Evolutionary conservation across 2,888 invertebrate genomes (phyloP).

Genomic region (Quadriops clusia): DNA sequence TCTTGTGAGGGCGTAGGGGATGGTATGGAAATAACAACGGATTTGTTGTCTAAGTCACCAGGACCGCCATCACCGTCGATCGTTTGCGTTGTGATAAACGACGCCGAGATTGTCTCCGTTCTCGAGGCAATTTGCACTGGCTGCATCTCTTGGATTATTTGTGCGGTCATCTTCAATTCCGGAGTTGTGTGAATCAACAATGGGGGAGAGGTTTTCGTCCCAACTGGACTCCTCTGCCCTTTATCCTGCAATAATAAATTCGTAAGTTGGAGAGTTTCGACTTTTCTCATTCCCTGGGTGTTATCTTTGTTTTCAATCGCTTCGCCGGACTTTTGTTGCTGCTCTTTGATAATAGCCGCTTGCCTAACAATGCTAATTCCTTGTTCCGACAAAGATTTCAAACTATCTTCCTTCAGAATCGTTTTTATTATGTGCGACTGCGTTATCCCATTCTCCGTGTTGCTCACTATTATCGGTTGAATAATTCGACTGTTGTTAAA

Average conservation of each 20-base stretch:
- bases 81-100: constrained; percentile 45
- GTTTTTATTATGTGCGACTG: too few species aligned
- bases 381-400: too few species aligned
- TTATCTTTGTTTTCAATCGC: too few species aligned
- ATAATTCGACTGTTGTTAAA: too few species aligned
- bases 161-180: constrained; percentile 36
- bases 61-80: constrained; percentile 46
- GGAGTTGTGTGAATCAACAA: constrained; percentile 31
- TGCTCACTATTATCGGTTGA: too few species aligned
- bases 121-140: constrained; percentile 27
- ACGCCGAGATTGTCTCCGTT: constrained; percentile 40
- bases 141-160: constrained; percentile 32
- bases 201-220: constrained; percentile 23
- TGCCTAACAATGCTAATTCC: too few species aligned
- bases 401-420: too few species aligned
- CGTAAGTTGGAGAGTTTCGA: constrained; percentile 30
- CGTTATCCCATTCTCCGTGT: too few species aligned
- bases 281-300: too few species aligned
- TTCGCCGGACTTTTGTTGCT: too few species aligned
- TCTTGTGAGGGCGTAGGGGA: constrained; percentile 55
- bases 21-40: constrained; percentile 54
- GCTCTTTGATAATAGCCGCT: too few species aligned
- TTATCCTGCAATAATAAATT: constrained; percentile 34
- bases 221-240: constrained; percentile 27
- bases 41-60: constrained; percentile 47